Conservation (phyloP, 2,113 vertebrate genomes). For the Lampris megalopsis region DNA sequence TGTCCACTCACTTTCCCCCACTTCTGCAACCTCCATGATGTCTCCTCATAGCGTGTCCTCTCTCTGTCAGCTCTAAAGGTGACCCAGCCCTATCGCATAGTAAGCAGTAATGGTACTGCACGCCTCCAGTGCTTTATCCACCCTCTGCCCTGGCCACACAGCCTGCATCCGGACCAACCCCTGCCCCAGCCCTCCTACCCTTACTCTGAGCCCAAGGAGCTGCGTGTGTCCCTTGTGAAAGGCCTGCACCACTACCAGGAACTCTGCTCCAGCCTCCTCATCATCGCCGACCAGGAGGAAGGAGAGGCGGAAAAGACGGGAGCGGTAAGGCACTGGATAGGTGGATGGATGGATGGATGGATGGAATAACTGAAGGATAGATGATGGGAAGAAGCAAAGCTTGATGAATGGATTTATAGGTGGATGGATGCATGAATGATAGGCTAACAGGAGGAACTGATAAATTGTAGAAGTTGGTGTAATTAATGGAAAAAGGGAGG, state of each 20-base stretch:
- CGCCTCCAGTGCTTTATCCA: conserved; percentile 58
- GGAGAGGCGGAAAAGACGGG: not conserved
- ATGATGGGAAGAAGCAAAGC: too few species aligned
- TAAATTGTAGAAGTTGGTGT: too few species aligned
- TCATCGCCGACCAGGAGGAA: not conserved
- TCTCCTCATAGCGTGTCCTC: not conserved
- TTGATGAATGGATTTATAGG: too few species aligned
- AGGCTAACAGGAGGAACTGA: too few species aligned
- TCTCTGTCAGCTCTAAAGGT: conserved; percentile 57
- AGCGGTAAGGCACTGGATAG: conserved; percentile 12
- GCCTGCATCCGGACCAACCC: not conserved
- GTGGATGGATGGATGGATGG: too few species aligned
- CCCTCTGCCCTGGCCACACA: not conserved
- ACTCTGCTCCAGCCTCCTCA: conserved; percentile 58
- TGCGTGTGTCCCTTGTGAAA: conserved; percentile 63
- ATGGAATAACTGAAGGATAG: too few species aligned
- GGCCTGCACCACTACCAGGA: conserved; percentile 48
- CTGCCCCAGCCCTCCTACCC: not conserved
- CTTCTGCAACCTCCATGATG: too few species aligned
- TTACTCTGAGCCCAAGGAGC: conserved; percentile 26
- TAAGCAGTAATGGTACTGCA: conserved; percentile 47
- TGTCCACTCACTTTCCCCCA: too few species aligned
- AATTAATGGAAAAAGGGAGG: too few species aligned
- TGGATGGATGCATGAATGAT: too few species aligned
- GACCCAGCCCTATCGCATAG: conserved; percentile 68